These are phyloP conservation scores for Ctenoplectra terminalis DNA, from an alignment of 1,140 invertebrate genomes.

Conservation along the genomic window DNA sequence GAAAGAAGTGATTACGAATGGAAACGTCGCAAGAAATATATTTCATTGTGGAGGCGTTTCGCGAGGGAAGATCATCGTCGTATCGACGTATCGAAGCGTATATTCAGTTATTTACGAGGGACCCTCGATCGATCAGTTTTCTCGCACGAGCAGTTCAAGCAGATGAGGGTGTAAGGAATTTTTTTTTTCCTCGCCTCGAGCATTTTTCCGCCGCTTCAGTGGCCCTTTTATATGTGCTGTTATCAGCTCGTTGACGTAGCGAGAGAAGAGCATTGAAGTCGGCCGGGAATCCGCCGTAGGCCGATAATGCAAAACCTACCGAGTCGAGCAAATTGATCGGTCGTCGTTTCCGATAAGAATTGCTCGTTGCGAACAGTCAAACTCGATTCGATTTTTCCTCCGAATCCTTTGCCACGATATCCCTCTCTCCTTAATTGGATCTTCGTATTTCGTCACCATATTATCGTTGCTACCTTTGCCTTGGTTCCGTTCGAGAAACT, in stretches of 20 bases:
- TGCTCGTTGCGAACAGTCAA: not conserved
- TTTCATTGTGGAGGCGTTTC: not conserved
- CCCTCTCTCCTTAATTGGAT: constrained; percentile 17
- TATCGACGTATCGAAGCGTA: not conserved
- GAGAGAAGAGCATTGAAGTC: not conserved
- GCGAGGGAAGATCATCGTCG: not conserved
- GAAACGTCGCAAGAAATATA: not conserved
- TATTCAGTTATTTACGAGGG: constrained; percentile 16
- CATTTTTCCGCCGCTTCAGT: constrained; percentile 17
- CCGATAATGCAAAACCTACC: constrained; percentile 6
- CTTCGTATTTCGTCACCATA: not conserved
- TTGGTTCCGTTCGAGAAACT: not conserved
- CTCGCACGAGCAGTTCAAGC: constrained; percentile 6
- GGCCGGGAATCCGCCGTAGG: not conserved
- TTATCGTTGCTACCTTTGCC: not conserved
- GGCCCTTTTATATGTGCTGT: constrained; percentile 27
- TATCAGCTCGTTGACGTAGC: not conserved
- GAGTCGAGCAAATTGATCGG: not conserved
- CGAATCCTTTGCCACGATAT: constrained; percentile 3
- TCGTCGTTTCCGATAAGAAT: not conserved
- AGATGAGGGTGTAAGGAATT: constrained; percentile 14
- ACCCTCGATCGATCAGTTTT: constrained; percentile 10
- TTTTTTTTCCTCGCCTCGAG: constrained; percentile 24
- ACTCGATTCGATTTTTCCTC: not conserved
- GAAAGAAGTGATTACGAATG: not conserved